Conservation (phyloP, 2,797 vertebrate genomes). For the Rhincodon typus region DNA sequence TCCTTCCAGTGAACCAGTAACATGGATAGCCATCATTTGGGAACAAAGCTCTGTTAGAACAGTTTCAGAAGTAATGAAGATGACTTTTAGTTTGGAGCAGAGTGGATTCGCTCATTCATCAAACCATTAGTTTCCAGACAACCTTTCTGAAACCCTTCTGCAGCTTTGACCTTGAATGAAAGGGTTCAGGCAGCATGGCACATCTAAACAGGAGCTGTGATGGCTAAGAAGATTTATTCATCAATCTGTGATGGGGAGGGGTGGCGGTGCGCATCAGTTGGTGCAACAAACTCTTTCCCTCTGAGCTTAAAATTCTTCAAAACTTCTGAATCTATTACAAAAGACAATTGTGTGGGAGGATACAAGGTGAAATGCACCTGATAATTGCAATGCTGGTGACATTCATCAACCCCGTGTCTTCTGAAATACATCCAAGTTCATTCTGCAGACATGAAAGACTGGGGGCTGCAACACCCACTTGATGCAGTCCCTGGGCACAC, state of each 20-base stretch:
- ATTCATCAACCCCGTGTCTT: not conserved
- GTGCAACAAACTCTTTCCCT: not conserved
- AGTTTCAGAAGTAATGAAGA: not conserved
- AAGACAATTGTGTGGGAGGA: not conserved
- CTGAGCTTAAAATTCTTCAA: not conserved
- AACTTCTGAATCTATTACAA: not conserved
- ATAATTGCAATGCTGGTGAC: not conserved
- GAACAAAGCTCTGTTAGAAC: not conserved
- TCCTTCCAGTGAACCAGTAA: not conserved
- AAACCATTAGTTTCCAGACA: not conserved
- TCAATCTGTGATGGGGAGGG: not conserved
- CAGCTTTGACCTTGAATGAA: conserved; percentile 5
- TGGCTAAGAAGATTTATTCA: not conserved
- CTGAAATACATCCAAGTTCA: not conserved
- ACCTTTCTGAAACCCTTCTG: not conserved
- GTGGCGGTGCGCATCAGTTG: not conserved
- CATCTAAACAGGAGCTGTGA: not conserved
- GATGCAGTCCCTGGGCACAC: not conserved
- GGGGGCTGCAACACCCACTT: not conserved
- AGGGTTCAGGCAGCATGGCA: not conserved
- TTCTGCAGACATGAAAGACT: not conserved
- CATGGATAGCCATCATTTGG: not conserved
- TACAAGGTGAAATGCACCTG: not conserved
- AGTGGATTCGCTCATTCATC: not conserved
- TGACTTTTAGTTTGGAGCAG: conserved; percentile 4